phyloP scores from a whole-genome alignment of 2,797 vertebrate genomes.

The Lateolabrax maculatus region DNA sequence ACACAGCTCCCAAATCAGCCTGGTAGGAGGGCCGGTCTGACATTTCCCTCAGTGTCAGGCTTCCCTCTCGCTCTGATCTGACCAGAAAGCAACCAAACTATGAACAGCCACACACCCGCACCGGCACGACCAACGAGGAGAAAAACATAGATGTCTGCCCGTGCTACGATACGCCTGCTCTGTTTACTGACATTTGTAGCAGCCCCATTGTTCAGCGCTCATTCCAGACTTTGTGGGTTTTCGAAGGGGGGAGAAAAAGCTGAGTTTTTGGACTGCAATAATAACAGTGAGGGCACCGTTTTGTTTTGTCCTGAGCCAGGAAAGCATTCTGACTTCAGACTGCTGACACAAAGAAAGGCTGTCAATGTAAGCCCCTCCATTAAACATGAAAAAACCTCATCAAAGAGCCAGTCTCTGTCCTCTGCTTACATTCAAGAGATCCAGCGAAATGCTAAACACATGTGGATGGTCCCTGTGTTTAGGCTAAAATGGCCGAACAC shows the following conservation, averaged over 20 bases:
- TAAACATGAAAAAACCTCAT: conserved; percentile 75
- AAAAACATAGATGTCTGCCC: conserved; percentile 33
- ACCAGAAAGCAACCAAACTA: conserved; percentile 62
- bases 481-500: conserved; percentile 78
- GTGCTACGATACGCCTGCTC: conserved; percentile 20
- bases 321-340: conserved; percentile 69
- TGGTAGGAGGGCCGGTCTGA: conserved; percentile 67
- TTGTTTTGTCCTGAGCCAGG: conserved; percentile 70
- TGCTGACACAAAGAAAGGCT: conserved; percentile 75
- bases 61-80: conserved; percentile 60
- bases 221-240: conserved; percentile 61
- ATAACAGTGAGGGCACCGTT: conserved; percentile 61
- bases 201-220: conserved; percentile 42
- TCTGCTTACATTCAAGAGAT: conserved; percentile 76
- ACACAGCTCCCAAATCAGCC: conserved; percentile 56
- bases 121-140: conserved; percentile 42
- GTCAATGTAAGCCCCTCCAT: conserved; percentile 61
- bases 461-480: conserved; percentile 76
- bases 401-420: conserved; percentile 76
- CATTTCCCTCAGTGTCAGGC: conserved; percentile 70
- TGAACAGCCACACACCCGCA: no score
- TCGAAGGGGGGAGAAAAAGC: conserved; percentile 17
- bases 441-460: conserved; percentile 81
- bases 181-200: conserved; percentile 55
- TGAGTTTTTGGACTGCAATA: conserved; percentile 51